Evolutionary conservation across 1,140 invertebrate genomes (phyloP).

Genomic region (Eumeta japonica): DNA sequence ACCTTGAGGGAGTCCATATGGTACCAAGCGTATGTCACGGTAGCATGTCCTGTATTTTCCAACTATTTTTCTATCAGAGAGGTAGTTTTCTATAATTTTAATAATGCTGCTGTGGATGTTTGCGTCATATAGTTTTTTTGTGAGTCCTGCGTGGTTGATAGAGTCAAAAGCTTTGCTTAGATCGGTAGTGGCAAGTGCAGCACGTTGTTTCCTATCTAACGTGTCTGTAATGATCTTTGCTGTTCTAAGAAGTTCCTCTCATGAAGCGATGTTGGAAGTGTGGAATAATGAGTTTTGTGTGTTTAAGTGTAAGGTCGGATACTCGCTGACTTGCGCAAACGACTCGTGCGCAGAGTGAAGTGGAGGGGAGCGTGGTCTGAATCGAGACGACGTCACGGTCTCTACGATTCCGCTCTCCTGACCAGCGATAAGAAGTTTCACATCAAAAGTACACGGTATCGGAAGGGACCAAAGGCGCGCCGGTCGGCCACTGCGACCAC

Average conservation of each 20-base stretch:
- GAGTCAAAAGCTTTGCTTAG: conserved; percentile 8
- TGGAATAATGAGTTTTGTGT: no score
- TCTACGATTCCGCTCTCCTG: no score
- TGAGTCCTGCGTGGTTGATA: conserved; percentile 6
- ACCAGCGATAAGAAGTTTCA: no score
- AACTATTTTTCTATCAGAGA: not conserved
- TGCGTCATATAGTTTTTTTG: conserved; percentile 1
- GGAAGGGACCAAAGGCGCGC: no score
- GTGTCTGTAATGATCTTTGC: conserved; percentile 5
- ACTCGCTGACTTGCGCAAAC: no score
- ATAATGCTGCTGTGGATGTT: conserved; percentile 4
- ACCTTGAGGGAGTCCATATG: conserved; percentile 6
- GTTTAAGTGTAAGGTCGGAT: no score
- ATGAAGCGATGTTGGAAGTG: conserved; percentile 7
- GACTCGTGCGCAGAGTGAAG: no score
- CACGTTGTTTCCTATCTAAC: conserved; percentile 2
- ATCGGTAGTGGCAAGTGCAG: conserved; percentile 5
- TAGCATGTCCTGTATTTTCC: conserved; percentile 4
- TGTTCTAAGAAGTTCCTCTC: conserved; percentile 5
- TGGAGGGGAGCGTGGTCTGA: no score
- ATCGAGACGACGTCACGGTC: no score
- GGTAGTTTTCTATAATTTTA: conserved; percentile 6
- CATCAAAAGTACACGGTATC: no score
- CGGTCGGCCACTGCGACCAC: no score
- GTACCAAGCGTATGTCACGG: conserved; percentile 1